Evolutionary conservation across 2,797 vertebrate genomes (phyloP).

Genomic region (Tapirus indicus): DNA sequence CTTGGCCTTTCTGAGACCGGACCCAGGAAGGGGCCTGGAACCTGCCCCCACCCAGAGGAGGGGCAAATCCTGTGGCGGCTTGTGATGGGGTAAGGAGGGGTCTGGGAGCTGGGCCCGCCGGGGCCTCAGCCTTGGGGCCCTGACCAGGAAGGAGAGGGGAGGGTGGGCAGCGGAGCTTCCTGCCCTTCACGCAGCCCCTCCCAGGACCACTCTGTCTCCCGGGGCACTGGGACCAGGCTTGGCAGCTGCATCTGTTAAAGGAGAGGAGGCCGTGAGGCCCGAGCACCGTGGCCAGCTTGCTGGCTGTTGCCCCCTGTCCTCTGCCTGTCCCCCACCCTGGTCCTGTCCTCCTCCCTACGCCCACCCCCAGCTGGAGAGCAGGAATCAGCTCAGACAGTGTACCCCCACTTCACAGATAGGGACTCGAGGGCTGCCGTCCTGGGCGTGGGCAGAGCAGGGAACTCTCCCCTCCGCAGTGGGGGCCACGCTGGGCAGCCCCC

Average conservation of each 20-base stretch:
- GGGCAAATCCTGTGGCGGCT: not conserved
- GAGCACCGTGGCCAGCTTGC: fast-evolving
- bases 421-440: not conserved
- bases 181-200: not conserved
- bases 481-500: constrained; percentile 62
- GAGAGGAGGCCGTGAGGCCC: not conserved
- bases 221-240: not conserved
- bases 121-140: not conserved
- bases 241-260: not conserved
- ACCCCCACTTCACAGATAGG: not conserved
- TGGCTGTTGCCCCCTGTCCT: not conserved
- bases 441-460: not conserved
- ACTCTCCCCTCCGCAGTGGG: not conserved
- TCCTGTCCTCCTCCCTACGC: not conserved
- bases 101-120: not conserved
- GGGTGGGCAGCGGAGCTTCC: not conserved
- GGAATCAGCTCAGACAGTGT: not conserved
- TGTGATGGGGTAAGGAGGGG: not conserved
- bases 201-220: no score
- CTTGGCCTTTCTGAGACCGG: constrained; percentile 29
- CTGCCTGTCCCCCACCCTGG: not conserved
- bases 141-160: not conserved
- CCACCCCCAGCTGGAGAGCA: not conserved
- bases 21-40: not conserved
- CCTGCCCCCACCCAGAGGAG: not conserved